A percentile compares a stretch with the other conserved stretches of the same genome.
These are phyloP conservation scores for Oplegnathus fasciatus DNA, from an alignment of 2,113 vertebrate genomes.

Conservation along the genomic window DNA sequence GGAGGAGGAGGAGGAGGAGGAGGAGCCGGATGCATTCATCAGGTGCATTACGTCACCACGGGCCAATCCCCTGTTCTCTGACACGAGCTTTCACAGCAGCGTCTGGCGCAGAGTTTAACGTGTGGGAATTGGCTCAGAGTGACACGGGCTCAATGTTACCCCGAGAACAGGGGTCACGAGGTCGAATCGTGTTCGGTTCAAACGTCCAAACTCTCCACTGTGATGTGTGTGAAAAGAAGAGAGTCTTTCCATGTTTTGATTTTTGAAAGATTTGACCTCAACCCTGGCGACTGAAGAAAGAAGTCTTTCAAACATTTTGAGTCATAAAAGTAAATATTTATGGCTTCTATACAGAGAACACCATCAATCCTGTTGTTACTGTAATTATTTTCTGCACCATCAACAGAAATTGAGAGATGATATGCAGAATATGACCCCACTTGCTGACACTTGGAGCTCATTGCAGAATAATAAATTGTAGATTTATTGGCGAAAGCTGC, in stretches of 20 bases:
- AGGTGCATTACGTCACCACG: slow-evolving; percentile 80
- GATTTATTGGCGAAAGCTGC: too few relatives aligned
- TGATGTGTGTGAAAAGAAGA: neutral
- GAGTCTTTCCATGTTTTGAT: neutral
- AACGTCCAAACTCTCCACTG: neutral
- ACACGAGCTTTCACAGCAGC: slow-evolving; percentile 25
- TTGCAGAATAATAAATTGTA: neutral
- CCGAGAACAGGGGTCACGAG: slow-evolving; percentile 20
- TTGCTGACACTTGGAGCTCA: neutral
- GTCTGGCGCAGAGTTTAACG: slow-evolving; percentile 20
- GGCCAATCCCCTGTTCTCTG: slow-evolving; percentile 74
- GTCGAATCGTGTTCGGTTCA: neutral
- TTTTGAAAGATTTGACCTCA: neutral
- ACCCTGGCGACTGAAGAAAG: neutral
- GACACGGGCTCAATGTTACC: neutral
- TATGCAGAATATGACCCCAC: neutral
- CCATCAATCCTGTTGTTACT: too few relatives aligned
- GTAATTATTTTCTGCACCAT: neutral
- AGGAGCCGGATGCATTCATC: slow-evolving; percentile 72
- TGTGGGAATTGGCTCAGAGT: slow-evolving; percentile 46
- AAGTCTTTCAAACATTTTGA: neutral
- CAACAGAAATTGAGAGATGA: too few relatives aligned
- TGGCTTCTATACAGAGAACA: too few relatives aligned
- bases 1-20: slow-evolving; percentile 59
- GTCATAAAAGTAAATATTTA: neutral